phyloP scores from a whole-genome alignment of 2,113 vertebrate species.

The Malurus cyaneus region DNA sequence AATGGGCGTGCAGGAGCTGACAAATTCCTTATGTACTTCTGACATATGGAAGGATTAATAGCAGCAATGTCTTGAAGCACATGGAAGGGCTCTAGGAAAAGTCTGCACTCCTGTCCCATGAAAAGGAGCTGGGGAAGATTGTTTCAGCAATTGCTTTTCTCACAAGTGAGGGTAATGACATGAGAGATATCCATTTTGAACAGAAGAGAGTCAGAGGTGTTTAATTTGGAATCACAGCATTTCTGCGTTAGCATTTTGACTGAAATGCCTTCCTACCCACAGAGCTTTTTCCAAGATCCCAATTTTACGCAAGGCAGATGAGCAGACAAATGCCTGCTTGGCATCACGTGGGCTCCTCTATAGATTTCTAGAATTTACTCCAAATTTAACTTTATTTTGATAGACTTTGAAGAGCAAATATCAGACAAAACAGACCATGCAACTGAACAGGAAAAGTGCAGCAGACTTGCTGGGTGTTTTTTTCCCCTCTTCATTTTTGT shows the following conservation, averaged over 20 bases:
- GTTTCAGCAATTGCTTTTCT: not conserved
- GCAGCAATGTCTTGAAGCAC: not conserved
- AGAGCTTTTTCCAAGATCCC: not conserved
- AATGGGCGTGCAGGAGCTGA: not conserved
- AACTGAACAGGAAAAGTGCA: not conserved
- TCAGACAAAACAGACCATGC: not conserved
- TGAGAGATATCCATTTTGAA: not conserved
- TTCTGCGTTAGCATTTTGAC: not conserved
- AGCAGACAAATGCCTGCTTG: not conserved
- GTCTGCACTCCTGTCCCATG: not conserved
- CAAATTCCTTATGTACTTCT: not conserved
- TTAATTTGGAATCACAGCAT: not conserved
- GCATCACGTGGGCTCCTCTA: fast-evolving
- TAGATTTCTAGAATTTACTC: not conserved
- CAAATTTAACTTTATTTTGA: not conserved
- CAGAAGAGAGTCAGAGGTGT: not conserved
- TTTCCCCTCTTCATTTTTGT: not conserved
- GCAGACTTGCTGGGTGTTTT: fast-evolving
- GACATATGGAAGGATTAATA: not conserved
- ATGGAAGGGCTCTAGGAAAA: not conserved
- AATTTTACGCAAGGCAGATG: not conserved
- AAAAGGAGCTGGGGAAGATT: not conserved
- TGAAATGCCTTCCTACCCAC: not conserved
- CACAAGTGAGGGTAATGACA: not conserved
- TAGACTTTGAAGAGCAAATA: not conserved